These are phyloP conservation scores for Phaethornis superciliosus DNA, from an alignment of 2,113 vertebrate genomes.

Conservation along the genomic window DNA sequence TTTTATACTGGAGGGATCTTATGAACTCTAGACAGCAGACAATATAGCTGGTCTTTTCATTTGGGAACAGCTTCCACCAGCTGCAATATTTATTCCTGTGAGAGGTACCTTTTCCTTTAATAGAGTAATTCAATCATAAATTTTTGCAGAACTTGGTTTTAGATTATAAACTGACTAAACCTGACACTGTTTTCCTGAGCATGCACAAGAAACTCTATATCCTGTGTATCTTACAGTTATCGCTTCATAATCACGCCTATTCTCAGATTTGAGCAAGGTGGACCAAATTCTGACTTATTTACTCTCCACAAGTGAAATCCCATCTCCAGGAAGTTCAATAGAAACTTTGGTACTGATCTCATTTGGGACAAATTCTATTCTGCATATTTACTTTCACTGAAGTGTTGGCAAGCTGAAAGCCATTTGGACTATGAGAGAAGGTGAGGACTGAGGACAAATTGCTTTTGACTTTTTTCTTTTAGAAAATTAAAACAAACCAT, in stretches of 20 bases:
- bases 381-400: neutral
- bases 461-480: constrained; percentile 16
- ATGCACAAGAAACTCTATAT: neutral
- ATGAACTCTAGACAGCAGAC: neutral
- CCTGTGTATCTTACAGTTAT: neutral
- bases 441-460: neutral
- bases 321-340: neutral
- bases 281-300: neutral
- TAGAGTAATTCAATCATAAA: neutral
- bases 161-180: neutral
- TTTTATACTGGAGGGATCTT: neutral
- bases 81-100: neutral
- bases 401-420: neutral
- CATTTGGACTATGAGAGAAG: neutral
- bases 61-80: neutral
- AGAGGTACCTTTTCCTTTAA: neutral
- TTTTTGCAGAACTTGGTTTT: neutral
- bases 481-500: neutral
- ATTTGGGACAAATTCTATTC: neutral
- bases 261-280: neutral
- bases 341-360: neutral
- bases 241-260: neutral
- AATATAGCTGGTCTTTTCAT: neutral
- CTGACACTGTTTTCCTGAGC: neutral
- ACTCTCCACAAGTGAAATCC: neutral